phyloP scores from a whole-genome alignment of 2,888 invertebrate species.

The Proisotoma minuta region DNA sequence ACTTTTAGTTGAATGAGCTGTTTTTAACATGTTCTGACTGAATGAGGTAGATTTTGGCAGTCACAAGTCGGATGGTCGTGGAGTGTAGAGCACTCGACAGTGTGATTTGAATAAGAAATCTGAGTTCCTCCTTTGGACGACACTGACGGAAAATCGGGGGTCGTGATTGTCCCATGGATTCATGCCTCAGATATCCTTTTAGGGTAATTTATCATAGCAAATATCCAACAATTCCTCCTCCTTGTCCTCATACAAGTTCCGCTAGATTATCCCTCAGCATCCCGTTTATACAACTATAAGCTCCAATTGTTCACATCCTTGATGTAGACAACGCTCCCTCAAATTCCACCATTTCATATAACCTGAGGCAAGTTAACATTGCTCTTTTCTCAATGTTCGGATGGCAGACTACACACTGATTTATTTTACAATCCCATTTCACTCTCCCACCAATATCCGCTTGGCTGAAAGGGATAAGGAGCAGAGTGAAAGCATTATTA shows the following conservation, averaged over 20 bases:
- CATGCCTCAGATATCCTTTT: slow-evolving; percentile 17
- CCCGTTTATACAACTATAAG: neutral
- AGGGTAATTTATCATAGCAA: slow-evolving; percentile 26
- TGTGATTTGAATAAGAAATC: slow-evolving; percentile 25
- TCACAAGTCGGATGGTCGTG: neutral
- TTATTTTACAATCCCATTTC: too few relatives aligned
- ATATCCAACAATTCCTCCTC: too few relatives aligned
- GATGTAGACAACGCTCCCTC: neutral
- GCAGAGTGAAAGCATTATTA: neutral
- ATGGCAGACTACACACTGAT: too few relatives aligned
- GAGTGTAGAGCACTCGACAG: neutral
- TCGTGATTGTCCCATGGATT: slow-evolving; percentile 14
- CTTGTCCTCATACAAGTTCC: slow-evolving; percentile 8
- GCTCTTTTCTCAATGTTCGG: too few relatives aligned
- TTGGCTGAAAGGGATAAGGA: neutral
- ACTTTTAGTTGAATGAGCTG: too few relatives aligned
- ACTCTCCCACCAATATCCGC: neutral
- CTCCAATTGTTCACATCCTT: neutral
- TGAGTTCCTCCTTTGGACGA: neutral
- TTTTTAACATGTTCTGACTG: too few relatives aligned
- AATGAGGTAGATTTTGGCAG: neutral
- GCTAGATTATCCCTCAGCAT: slow-evolving; percentile 8
- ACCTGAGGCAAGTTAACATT: too few relatives aligned
- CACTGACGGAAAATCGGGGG: neutral
- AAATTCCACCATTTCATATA: too few relatives aligned